Percentiles rank a stretch among this genome's conserved stretches.
Conservation (phyloP, 1,140 invertebrate species). For the Drosophila biarmipes region DNA sequence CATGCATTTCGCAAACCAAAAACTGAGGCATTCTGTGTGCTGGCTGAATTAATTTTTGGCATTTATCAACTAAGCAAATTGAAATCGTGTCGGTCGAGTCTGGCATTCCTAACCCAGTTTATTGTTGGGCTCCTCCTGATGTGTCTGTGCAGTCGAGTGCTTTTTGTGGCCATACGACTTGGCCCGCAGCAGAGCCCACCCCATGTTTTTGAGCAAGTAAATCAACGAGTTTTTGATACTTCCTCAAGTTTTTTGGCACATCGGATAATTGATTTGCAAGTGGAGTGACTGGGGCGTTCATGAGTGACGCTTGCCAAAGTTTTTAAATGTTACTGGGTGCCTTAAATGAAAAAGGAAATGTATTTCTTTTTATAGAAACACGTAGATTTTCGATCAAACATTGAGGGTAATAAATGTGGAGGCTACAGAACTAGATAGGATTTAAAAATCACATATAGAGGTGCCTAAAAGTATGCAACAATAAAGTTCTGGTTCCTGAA, state of each 20-base stretch:
- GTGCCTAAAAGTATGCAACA: no score
- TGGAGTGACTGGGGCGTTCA: slow-evolving; percentile 51
- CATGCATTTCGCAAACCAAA: slow-evolving; percentile 24
- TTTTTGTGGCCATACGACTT: slow-evolving; percentile 4
- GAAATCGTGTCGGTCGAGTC: slow-evolving; percentile 68
- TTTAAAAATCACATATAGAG: no score
- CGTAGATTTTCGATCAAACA: slow-evolving; percentile 16
- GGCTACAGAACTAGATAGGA: no score
- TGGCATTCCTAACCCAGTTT: slow-evolving; percentile 74
- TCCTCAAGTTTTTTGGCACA: slow-evolving; percentile 57
- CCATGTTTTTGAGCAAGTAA: slow-evolving; percentile 36
- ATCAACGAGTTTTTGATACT: slow-evolving; percentile 47
- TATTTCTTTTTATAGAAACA: not conserved
- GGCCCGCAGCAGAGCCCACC: not conserved
- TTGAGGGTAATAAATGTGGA: not conserved
- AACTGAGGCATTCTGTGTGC: slow-evolving; percentile 50
- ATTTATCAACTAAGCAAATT: slow-evolving; percentile 78
- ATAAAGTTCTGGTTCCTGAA: no score
- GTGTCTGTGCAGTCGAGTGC: slow-evolving; percentile 55
- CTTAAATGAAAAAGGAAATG: not conserved
- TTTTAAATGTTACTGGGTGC: slow-evolving; percentile 26
- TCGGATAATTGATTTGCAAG: slow-evolving; percentile 77
- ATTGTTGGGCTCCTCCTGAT: slow-evolving; percentile 52
- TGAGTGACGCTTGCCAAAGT: slow-evolving; percentile 43
- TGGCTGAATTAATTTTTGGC: slow-evolving; percentile 74